Evolutionary conservation across 2,888 invertebrate genomes (phyloP).

Genomic region (Hemicrepidius hirtus): DNA sequence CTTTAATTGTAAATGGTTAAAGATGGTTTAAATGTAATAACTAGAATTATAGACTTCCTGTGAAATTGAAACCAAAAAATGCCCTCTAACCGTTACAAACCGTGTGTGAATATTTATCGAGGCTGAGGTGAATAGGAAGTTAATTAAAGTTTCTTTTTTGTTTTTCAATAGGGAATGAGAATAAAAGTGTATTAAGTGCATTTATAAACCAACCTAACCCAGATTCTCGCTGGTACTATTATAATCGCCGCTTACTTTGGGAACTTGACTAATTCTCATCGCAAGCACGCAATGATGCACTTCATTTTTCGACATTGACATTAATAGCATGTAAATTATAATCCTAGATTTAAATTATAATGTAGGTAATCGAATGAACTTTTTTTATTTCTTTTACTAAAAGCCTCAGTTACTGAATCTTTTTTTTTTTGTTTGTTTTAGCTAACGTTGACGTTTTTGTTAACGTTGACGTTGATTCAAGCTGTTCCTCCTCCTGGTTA

Average conservation of each 20-base stretch:
- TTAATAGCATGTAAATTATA: background rate
- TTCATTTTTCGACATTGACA: conserved; percentile 19
- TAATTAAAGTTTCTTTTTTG: conserved; percentile 34
- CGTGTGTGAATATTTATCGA: conserved; percentile 36
- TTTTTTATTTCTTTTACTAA: too few species aligned
- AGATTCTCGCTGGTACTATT: conserved; percentile 36
- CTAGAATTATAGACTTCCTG: background rate
- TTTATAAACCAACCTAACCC: conserved; percentile 35
- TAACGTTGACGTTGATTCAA: conserved; percentile 62
- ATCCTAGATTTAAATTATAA: background rate
- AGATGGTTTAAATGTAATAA: background rate
- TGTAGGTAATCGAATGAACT: background rate
- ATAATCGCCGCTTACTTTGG: conserved; percentile 28
- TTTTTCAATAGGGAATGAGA: conserved; percentile 27
- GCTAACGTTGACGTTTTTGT: conserved; percentile 66
- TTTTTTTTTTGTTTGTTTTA: conserved; percentile 62
- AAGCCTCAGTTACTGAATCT: background rate
- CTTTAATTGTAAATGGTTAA: background rate
- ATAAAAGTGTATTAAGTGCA: conserved; percentile 38
- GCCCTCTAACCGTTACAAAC: conserved; percentile 18
- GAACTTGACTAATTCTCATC: conserved; percentile 23
- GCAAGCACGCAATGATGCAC: conserved; percentile 18
- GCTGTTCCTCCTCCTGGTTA: conserved; percentile 70
- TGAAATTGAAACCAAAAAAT: conserved; percentile 24
- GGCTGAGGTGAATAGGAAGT: conserved; percentile 26